Percentiles rank a stretch among this genome's conserved stretches.
phyloP scores from a whole-genome alignment of 2,888 invertebrate species.

The Unio delphinus region DNA sequence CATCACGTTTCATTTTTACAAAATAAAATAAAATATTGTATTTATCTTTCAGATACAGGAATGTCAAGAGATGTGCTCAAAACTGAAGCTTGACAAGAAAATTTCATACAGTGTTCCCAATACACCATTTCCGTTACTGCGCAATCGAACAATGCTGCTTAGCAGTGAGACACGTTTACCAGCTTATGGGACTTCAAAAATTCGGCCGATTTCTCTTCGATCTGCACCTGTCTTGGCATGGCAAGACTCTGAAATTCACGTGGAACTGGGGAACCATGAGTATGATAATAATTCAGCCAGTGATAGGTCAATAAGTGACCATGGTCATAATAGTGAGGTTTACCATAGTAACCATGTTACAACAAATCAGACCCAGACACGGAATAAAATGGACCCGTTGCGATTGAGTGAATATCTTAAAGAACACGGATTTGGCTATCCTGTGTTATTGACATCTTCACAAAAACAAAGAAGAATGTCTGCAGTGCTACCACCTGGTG shows the following conservation, averaged over 20 bases:
- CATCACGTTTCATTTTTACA: too few species aligned
- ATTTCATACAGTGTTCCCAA: constrained; percentile 1
- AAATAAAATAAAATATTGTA: not conserved
- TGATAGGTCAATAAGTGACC: not conserved
- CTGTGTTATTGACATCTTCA: constrained; percentile 29
- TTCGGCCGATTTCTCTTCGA: constrained; percentile 28
- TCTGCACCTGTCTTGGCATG: constrained; percentile 29
- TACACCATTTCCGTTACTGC: constrained; percentile 29
- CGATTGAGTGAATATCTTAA: constrained; percentile 42
- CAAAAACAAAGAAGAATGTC: constrained; percentile 23
- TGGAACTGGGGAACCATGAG: constrained; percentile 4
- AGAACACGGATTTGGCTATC: constrained; percentile 38
- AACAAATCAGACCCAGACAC: constrained; percentile 16
- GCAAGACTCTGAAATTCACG: constrained; percentile 4
- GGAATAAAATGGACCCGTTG: constrained; percentile 36
- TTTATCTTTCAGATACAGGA: constrained; percentile 30
- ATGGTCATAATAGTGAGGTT: constrained; percentile 14
- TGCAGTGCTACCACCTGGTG: constrained; percentile 29
- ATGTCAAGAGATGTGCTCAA: constrained; percentile 36
- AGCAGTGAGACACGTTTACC: constrained; percentile 15
- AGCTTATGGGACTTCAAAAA: constrained; percentile 1
- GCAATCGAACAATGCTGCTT: constrained; percentile 27
- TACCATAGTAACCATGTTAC: constrained; percentile 22
- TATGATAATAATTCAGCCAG: constrained; percentile 3
- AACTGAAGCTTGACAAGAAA: constrained; percentile 27